These are phyloP conservation scores for Dreissena rostriformis DNA, from an alignment of 1,140 invertebrate genomes.

Conservation along the genomic window DNA sequence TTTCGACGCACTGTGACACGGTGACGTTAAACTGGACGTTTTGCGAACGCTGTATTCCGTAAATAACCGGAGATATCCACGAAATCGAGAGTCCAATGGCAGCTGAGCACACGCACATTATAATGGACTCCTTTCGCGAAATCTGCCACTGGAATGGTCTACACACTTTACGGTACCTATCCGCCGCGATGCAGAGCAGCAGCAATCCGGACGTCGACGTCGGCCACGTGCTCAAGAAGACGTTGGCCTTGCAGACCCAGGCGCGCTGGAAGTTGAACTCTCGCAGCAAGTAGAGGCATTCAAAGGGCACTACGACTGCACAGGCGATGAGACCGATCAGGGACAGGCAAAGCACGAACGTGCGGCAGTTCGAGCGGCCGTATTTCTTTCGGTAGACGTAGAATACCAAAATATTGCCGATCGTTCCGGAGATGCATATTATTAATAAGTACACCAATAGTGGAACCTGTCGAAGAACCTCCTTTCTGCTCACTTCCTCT, in stretches of 20 bases:
- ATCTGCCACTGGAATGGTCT: conserved; percentile 46
- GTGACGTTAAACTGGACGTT: neutral
- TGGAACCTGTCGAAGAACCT: conserved; percentile 17
- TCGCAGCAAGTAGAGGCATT: neutral
- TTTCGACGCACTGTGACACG: conserved; percentile 21
- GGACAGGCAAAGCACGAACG: conserved; percentile 34
- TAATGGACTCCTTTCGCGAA: conserved; percentile 1
- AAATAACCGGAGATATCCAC: conserved; percentile 30
- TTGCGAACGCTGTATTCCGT: conserved; percentile 2
- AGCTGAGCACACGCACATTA: conserved; percentile 2
- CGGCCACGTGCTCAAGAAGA: conserved; percentile 34
- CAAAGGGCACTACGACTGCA: conserved; percentile 9
- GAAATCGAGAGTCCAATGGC: conserved; percentile 10
- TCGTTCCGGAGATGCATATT: conserved; percentile 3
- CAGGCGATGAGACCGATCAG: conserved; percentile 24
- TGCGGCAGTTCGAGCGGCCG: neutral
- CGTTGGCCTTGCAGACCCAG: conserved; percentile 6
- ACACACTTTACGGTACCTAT: conserved; percentile 53
- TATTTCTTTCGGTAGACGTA: conserved; percentile 54
- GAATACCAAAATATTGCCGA: conserved; percentile 54
- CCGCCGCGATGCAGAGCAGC: conserved; percentile 29
- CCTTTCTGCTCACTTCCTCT: conserved; percentile 24
- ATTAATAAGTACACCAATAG: conserved; percentile 33
- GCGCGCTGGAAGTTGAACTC: conserved; percentile 33
- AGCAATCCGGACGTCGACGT: conserved; percentile 32